Base-by-base conservation (phyloP, 2,113 vertebrate genomes). In the Lycaon pictus region DNA sequence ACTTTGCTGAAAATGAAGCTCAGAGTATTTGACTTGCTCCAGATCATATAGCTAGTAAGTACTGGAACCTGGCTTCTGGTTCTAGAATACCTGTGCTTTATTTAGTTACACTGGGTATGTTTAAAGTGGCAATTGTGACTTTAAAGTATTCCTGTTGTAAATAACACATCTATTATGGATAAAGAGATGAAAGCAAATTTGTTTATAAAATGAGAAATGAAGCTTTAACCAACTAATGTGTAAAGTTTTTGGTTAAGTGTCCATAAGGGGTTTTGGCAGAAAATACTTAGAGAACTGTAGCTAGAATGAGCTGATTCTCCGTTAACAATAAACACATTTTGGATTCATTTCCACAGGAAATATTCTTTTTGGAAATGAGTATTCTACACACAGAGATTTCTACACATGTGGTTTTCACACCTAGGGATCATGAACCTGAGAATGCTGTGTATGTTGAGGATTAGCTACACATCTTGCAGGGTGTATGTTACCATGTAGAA, bases 271-370 rank as follows among this genome's bases (percentile, higher is more conserved):
- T 86, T 93, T 94, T 58, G 53, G 69, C 32, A 53, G n/a, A 82
- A 96, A 89, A 72, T 58, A 63, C 55, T 51, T 88, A 48, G 84
- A 81, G 27, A 69, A 35, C 51, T 90, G 4, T 11, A 85, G 48
- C 65, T 91, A 43, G 65, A 89, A 94, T 88, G 88, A 95, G 51
- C 53, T 93, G 29, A 81, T 82, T 94, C 82, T 90, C 67, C 96
- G 88, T 97, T 96, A 98, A 98, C 88, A 98, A 96, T 25, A 98
- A 93, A 97, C 94, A 98, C 77, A 93, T 96, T 97, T 98, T 98
- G 90, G 92, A 96, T 97, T 90, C 43, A 95, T 95, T 98, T 98
- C 94, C 96, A 95, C 17, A 74, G 43, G 58, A 95, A 97, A 95
- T 63, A 67, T 79, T 92, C 94, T 95, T 56, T 93, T 81, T 95